Conservation (phyloP, 2,797 vertebrate species). For the Bradypodion pumilum region DNA sequence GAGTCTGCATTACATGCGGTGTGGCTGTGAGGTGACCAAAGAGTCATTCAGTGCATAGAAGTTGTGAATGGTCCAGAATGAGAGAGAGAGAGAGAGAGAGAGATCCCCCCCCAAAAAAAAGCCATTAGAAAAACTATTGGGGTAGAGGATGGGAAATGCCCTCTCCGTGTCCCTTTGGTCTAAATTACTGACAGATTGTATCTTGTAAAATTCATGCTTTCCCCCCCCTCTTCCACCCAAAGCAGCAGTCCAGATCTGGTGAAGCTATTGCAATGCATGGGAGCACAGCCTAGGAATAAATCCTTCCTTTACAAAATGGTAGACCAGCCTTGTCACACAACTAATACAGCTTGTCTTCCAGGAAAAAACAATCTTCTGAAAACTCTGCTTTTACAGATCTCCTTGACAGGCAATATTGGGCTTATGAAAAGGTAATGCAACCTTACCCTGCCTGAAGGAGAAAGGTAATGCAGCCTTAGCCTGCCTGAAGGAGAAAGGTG, state of each 20-base stretch:
- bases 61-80: not conserved
- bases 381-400: constrained; percentile 4
- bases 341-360: constrained; percentile 44
- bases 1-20: not conserved
- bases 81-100: no score
- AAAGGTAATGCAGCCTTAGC: constrained; percentile 24
- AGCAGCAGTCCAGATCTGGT: not conserved
- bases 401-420: constrained; percentile 42
- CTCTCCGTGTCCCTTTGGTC: not conserved
- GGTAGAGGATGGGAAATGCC: not conserved
- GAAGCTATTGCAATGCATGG: not conserved
- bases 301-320: constrained; percentile 36
- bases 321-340: constrained; percentile 45
- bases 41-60: not conserved
- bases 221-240: not conserved
- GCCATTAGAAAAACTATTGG: not conserved
- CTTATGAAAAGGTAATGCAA: constrained; percentile 29
- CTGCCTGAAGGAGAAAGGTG: constrained; percentile 28
- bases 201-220: not conserved
- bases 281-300: constrained; percentile 38
- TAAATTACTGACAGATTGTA: not conserved
- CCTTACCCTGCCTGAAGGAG: constrained; percentile 40
- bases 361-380: constrained; percentile 38
- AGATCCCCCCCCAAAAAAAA: no score
- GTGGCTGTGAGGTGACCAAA: not conserved